Evolutionary conservation across 2,888 invertebrate species (phyloP).

Genomic region (Himalopsyche japonica): DNA sequence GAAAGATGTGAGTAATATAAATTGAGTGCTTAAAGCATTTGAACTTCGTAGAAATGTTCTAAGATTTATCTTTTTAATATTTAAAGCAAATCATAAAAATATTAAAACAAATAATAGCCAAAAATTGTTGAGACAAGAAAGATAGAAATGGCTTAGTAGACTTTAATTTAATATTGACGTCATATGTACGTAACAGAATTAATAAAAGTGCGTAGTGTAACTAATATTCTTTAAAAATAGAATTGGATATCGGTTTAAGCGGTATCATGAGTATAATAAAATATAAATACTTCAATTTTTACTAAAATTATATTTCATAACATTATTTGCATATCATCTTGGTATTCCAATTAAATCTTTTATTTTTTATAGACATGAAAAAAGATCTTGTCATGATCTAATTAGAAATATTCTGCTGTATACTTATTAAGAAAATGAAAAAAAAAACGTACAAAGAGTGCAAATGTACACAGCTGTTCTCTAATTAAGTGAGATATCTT

Average conservation of each 20-base stretch:
- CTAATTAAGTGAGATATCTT: slow-evolving; percentile 23
- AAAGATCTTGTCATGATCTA: background rate
- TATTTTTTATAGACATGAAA: background rate
- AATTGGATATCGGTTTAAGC: too few relatives aligned
- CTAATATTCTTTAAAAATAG: too few relatives aligned
- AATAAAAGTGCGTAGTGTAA: too few relatives aligned
- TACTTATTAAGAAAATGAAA: background rate
- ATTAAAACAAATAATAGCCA: too few relatives aligned
- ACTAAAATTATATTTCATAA: background rate
- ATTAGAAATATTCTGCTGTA: background rate
- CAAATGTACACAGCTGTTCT: background rate
- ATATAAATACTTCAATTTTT: background rate
- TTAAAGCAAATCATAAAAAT: too few relatives aligned
- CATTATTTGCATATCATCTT: background rate
- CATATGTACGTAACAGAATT: too few relatives aligned
- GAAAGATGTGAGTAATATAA: background rate
- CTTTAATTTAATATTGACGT: too few relatives aligned
- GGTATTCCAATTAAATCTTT: background rate
- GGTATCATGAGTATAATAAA: too few relatives aligned
- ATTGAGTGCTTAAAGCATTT: background rate
- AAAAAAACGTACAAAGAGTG: background rate
- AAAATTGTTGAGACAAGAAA: too few relatives aligned
- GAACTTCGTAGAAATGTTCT: too few relatives aligned
- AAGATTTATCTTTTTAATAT: too few relatives aligned
- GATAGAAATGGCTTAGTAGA: too few relatives aligned